Evolutionary conservation across 1,140 invertebrate species (phyloP), one percentile per base, ranked within the genome.

Genomic region (Rhopalosiphum maidis): DNA sequence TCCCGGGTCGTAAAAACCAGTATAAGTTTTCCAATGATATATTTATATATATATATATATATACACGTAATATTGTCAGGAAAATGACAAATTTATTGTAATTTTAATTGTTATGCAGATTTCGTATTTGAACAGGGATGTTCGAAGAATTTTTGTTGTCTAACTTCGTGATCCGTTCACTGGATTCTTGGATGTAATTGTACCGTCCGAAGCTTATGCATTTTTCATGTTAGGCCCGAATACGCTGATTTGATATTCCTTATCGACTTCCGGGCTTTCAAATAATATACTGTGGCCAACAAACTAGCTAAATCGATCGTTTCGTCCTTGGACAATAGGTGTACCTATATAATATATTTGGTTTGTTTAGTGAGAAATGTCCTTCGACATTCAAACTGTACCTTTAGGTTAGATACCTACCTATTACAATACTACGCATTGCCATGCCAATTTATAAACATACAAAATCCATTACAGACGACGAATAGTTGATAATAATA

Each of bases 31-130:
- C 60, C 11, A 77, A 77, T 77, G 60, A n/a, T 77, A 77, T 51
- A 46, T 46, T 9, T 46, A 11, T 46, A 41, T 46, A 46, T 46
- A 46, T 46, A 11, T 46, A 46, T 11, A 46, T 46, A 46, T 46
- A 46, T 77, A 77, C 30, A n/a, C n/a, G 30, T 68, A 68, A n/a
- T 68, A 68, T 68, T 77, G 60, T 77, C 15, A 77, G 60, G 15
- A 77, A 77, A 77, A 77, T n/a, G n/a, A 77, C 30, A 77, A 77
- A 77, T 77, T n/a, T 77, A 77, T 77, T 77, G 60, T 35, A 77
- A 77, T 35, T 77, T 77, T n/a, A 77, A 77, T n/a, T 15, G 30
- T 77, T 18, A 77, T 77, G 60, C n/a, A 77, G 30, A 77, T 77
- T 37, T 37, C 37, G 37, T 77, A 77, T 77, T n/a, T 77, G 15